Evolutionary conservation across 2,797 vertebrate genomes (phyloP), one percentile per base, ranked within the genome.

Genomic region (Esox masquinongy): DNA sequence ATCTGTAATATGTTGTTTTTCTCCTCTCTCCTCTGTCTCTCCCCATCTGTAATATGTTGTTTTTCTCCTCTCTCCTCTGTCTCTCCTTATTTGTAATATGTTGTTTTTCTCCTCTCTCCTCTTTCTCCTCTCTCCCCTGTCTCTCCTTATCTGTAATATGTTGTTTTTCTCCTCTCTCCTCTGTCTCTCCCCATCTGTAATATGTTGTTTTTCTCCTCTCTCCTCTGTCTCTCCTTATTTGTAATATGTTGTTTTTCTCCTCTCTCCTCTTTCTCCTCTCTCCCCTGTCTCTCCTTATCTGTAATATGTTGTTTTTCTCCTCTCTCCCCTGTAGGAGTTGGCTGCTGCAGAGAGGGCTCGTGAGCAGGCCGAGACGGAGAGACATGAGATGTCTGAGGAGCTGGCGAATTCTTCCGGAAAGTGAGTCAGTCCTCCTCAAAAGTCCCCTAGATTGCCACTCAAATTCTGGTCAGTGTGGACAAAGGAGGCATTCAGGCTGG

Each of bases 371-470:
- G 98, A 99, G 84, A 82, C 92, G 1, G 97, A 99, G 83, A 95
- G 97, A 83, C 97, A 99, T 1, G 97, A 99, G 79, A 87, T 99
- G 83, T 90, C 95, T 0, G 97, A 99, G 34, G 97, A 99, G 75
- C 91, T 99, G 78, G 89, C 95, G 82, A 95, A 91, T 5, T 96
- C 95, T 82, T 96, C 96, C 0, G 97, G 95, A 83, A 97, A 95
- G 98, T 98, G 84, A 56, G 94, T 84, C 59, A 19, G 53, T 22
- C 19, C 8, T 56, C 17, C n/a, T 22, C 19, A 56, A n/a, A 56
- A n/a, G 19, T 22, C 53, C 53, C 8, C 2, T 56, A 22, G 53
- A 22, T 1, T 22, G 0, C n/a, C 19, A 8, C n/a, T 5, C 53
- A 56, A n/a, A 56, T 56, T 43, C 9, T 1, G 39, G 39, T 43